Evolutionary conservation across 2,888 invertebrate species (phyloP).

Genomic region (Therioaphis trifolii): DNA sequence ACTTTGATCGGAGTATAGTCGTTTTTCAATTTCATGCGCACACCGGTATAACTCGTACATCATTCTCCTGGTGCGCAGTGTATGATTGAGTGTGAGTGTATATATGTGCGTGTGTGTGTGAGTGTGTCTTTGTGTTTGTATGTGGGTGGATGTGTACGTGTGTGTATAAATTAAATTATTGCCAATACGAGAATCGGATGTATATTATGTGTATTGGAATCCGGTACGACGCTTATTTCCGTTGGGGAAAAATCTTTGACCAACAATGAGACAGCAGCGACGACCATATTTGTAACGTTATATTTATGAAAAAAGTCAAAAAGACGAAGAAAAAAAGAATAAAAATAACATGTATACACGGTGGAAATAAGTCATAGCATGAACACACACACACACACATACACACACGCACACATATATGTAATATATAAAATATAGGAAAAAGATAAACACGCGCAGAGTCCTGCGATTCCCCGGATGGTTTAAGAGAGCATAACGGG

Average conservation of each 20-base stretch:
- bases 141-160: neutral
- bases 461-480: slow-evolving; percentile 27
- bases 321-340: neutral
- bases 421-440: neutral
- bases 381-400: neutral
- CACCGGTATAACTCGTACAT: neutral
- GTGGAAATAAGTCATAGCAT: neutral
- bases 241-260: slow-evolving; percentile 33
- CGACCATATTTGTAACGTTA: slow-evolving; percentile 37
- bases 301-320: slow-evolving; percentile 22
- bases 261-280: slow-evolving; percentile 18
- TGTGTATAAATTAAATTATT: slow-evolving; percentile 2
- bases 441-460: slow-evolving; percentile 19
- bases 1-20: neutral
- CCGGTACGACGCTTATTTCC: slow-evolving; percentile 26
- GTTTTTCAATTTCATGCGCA: neutral
- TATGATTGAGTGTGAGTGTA: no score
- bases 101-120: no score
- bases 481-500: neutral
- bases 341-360: slow-evolving; percentile 2
- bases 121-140: no score
- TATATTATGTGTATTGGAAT: neutral
- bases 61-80: neutral
- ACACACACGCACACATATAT: neutral
- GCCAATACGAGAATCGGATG: neutral